Conservation (phyloP, 2,797 vertebrate genomes). For the Phrynocephalus vlangalii region DNA sequence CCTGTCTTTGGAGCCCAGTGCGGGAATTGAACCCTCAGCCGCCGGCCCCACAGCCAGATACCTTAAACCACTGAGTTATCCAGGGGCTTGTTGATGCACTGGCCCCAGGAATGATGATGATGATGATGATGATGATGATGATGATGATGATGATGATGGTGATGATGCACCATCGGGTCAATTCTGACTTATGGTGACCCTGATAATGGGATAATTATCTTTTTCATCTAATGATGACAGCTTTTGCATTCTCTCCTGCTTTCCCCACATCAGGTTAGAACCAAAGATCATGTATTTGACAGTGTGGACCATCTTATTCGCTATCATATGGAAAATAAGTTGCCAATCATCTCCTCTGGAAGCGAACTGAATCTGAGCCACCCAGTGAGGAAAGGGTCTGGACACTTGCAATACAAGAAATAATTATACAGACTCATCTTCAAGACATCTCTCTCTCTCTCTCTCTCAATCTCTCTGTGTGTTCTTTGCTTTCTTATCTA, state of each 20-base stretch:
- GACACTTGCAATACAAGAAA: conserved; percentile 69
- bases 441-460: conserved; percentile 15
- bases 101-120: too few relatives aligned
- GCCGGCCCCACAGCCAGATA: too few relatives aligned
- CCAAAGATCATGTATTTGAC: conserved; percentile 89
- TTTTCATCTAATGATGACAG: background rate
- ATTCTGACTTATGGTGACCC: too few relatives aligned
- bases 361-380: conserved; percentile 90
- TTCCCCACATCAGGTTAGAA: conserved; percentile 85
- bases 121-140: too few relatives aligned
- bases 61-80: too few relatives aligned
- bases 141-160: too few relatives aligned
- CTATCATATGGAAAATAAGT: conserved; percentile 91
- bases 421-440: conserved; percentile 53
- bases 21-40: background rate
- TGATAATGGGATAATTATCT: too few relatives aligned
- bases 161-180: too few relatives aligned
- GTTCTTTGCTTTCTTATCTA: background rate
- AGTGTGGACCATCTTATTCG: conserved; percentile 90
- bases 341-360: conserved; percentile 90
- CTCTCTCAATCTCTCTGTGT: background rate
- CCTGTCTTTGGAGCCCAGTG: background rate
- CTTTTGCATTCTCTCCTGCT: background rate
- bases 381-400: conserved; percentile 80
- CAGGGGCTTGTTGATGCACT: too few relatives aligned